phyloP scores from a whole-genome alignment of 1,140 invertebrate genomes.

The Drosophila obscura region DNA sequence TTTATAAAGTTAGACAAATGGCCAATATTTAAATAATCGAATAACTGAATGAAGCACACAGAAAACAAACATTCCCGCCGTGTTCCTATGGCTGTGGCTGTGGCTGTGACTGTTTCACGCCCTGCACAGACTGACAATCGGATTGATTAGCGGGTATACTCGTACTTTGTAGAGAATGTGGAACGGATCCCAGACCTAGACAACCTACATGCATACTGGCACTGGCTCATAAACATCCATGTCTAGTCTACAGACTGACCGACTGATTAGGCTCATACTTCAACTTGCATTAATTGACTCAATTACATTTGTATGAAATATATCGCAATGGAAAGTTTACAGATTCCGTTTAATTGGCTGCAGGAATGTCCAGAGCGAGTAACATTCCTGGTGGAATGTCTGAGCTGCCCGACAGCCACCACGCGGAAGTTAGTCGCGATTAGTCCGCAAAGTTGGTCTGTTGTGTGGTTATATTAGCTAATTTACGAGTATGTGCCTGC shows the following conservation, averaged over 20 bases:
- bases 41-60: slow-evolving; percentile 26
- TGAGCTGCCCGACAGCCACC: not conserved
- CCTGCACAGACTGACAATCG: slow-evolving; percentile 1
- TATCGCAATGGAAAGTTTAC: slow-evolving; percentile 26
- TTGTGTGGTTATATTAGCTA: slow-evolving; percentile 28
- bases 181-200: slow-evolving; percentile 12
- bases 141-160: slow-evolving; percentile 1
- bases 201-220: too few relatives aligned
- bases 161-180: too few relatives aligned
- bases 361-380: slow-evolving; percentile 33
- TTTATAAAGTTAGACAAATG: slow-evolving; percentile 26
- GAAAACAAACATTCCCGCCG: slow-evolving; percentile 24
- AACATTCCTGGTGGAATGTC: slow-evolving; percentile 36
- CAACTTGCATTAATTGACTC: slow-evolving; percentile 13
- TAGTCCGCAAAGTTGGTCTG: slow-evolving; percentile 2
- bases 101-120: too few relatives aligned
- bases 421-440: slow-evolving; percentile 32
- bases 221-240: not conserved
- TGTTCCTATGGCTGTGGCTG: not conserved
- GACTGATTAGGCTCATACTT: slow-evolving; percentile 8
- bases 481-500: slow-evolving; percentile 33
- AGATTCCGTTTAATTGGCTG: slow-evolving; percentile 31
- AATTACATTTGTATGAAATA: slow-evolving; percentile 33
- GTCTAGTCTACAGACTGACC: slow-evolving; percentile 3
- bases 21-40: slow-evolving; percentile 35